Base-by-base conservation (phyloP, 2,888 invertebrate genomes). In the Ochropleura leucogaster region DNA sequence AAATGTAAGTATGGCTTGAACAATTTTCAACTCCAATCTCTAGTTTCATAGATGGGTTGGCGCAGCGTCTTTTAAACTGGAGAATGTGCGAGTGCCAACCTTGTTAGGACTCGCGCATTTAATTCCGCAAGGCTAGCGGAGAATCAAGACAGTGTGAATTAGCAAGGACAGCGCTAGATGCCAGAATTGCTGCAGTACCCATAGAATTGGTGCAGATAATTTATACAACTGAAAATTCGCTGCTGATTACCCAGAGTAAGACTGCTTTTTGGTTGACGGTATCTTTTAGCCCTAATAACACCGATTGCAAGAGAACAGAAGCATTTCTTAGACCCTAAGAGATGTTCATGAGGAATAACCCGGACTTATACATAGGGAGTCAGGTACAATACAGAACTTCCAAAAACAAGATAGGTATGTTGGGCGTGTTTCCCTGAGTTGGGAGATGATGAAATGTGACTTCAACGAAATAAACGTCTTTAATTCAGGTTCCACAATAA, bases 71-170 rank as follows among this genome's bases (percentile, higher is more conserved):
- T 64, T 73, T 57, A 20, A 40, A 77, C 10, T n/a, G 14, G 16
- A 57, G 57, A 53, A 60, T 73, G 51, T 73, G 57, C 42, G 30
- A 78, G 51, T 71, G 57, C 42, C 30, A 78, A 78, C 18, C 79
- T 57, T 62, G 73, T 79, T 70, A 65, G 42, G 16, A 68, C 47
- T 71, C 44, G 55, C 57, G 70, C 64, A 73, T 81, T 79, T 68
- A 79, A 68, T 82, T 79, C 62, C 74, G 83, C 83, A 65, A 73
- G 62, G 69, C 68, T 20, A 79, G 83, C 78, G 12, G 7, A n/a
- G 30, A 77, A 47, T 59, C 63, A 68, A 74, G 75, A 59, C 49
- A 44, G n/a, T 65, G 79, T 3, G 51, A 79, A 72, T 82, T 77
- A 82, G 69, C 55, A 64, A 68, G 44, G 46, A 72, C 12, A 57